These are phyloP conservation scores for Vireo griseus DNA, from an alignment of 2,797 vertebrate species.

Conservation along the genomic window DNA sequence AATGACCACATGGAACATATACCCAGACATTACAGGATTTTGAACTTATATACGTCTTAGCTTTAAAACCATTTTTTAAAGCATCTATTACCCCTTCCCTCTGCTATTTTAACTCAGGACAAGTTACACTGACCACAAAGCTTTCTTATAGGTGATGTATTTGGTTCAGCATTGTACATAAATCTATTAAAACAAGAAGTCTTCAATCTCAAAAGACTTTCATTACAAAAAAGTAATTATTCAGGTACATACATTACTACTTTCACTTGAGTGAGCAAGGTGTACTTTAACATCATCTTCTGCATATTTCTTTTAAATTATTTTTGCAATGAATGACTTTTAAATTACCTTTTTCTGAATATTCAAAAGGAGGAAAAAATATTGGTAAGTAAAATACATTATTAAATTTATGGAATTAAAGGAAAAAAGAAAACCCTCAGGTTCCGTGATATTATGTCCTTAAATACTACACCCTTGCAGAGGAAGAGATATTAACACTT, in stretches of 20 bases:
- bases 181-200: not conserved
- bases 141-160: not conserved
- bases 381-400: not conserved
- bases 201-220: not conserved
- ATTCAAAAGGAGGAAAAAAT: not conserved
- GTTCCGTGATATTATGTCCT: not conserved
- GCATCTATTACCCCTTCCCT: not conserved
- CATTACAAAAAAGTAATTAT: not conserved
- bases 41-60: not conserved
- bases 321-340: not conserved
- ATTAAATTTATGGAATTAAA: not conserved
- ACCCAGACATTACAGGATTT: not conserved
- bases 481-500: not conserved
- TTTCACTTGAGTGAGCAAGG: not conserved
- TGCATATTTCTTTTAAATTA: fast-evolving
- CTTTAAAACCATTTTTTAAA: not conserved
- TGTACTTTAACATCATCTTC: not conserved
- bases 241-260: not conserved
- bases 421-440: not conserved
- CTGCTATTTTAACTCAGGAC: not conserved
- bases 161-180: not conserved
- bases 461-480: not conserved
- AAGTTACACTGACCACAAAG: not conserved
- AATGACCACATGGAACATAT: not conserved
- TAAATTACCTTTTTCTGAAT: not conserved